phyloP scores from a whole-genome alignment of 2,888 invertebrate species.

The Lysandra bellargus region DNA sequence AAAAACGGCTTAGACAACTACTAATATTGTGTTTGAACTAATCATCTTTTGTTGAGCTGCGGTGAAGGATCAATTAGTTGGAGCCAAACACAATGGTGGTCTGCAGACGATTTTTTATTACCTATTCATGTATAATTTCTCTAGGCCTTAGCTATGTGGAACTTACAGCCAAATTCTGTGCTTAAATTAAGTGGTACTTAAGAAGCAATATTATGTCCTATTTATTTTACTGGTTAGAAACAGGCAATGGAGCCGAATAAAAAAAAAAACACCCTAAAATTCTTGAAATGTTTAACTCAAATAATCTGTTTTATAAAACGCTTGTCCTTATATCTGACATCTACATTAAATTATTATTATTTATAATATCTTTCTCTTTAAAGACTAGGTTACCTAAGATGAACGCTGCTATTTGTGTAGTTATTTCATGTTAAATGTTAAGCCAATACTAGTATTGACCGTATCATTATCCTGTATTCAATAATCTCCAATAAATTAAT shows the following conservation, averaged over 20 bases:
- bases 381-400: background rate
- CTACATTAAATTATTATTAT: background rate
- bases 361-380: background rate
- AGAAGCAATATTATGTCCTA: background rate
- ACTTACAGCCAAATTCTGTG: background rate
- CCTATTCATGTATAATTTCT: background rate
- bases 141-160: background rate
- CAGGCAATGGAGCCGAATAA: no score
- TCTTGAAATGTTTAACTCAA: no score
- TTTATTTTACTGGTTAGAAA: no score
- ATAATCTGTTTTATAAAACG: no score
- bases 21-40: slow-evolving; percentile 12
- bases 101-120: background rate
- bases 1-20: slow-evolving; percentile 5
- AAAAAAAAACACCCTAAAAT: no score
- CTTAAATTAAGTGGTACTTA: background rate
- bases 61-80: background rate
- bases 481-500: slow-evolving; percentile 22
- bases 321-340: background rate
- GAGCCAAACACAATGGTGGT: slow-evolving; percentile 2
- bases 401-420: background rate
- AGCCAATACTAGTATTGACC: background rate
- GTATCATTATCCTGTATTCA: slow-evolving; percentile 14
- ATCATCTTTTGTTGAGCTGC: background rate
- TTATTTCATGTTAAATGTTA: background rate